Conservation (phyloP, 2,888 invertebrate species). For the Archips crataeganus region DNA sequence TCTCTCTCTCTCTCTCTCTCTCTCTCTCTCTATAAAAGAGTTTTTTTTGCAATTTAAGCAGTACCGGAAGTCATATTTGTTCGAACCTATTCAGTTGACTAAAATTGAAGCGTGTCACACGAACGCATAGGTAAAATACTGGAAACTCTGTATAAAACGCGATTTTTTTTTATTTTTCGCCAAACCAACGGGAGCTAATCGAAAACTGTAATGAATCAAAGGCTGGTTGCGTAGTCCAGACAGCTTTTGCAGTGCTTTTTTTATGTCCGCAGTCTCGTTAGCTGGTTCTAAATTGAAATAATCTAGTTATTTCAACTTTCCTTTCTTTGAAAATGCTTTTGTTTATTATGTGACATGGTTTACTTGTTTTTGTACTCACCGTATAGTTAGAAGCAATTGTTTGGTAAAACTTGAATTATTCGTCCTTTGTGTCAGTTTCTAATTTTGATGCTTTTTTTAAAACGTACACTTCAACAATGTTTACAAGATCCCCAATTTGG, state of each 20-base stretch:
- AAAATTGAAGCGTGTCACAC: slow-evolving; percentile 28
- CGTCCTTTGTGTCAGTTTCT: neutral
- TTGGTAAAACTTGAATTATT: neutral
- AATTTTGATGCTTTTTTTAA: neutral
- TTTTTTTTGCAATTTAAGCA: too few relatives aligned
- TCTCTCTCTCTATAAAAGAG: too few relatives aligned
- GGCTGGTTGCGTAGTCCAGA: slow-evolving; percentile 73
- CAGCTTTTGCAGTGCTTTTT: slow-evolving; percentile 69
- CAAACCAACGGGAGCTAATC: slow-evolving; percentile 72
- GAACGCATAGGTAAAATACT: slow-evolving; percentile 31
- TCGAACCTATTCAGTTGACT: neutral
- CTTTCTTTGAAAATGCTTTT: slow-evolving; percentile 44
- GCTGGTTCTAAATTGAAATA: slow-evolving; percentile 71
- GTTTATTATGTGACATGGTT: slow-evolving; percentile 37
- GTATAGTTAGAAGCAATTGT: slow-evolving; percentile 8
- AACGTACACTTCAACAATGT: neutral
- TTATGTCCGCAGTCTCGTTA: slow-evolving; percentile 73
- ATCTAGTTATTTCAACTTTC: slow-evolving; percentile 66
- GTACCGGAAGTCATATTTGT: neutral
- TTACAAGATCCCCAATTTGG: too few relatives aligned
- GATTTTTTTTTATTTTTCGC: slow-evolving; percentile 49
- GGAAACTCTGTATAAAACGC: slow-evolving; percentile 35
- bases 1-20: too few relatives aligned
- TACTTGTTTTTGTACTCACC: slow-evolving; percentile 13
- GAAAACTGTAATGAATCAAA: slow-evolving; percentile 84